Conservation (phyloP, 2,113 vertebrate genomes). For the Dipodomys spectabilis region DNA sequence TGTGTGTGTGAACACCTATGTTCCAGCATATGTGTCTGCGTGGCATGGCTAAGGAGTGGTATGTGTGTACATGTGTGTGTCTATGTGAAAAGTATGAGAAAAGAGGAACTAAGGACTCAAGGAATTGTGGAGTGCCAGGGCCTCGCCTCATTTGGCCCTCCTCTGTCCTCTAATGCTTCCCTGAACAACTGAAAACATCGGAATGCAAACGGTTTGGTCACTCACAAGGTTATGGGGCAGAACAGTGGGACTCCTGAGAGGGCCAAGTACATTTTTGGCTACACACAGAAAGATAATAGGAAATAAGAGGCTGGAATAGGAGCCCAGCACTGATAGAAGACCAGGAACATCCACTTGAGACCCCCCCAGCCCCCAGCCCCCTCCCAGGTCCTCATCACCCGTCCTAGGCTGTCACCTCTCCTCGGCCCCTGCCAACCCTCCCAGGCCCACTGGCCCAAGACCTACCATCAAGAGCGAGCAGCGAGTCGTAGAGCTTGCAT, state of each 20-base stretch:
- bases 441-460: rapidly evolving
- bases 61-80: neutral
- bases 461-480: slow-evolving; percentile 96
- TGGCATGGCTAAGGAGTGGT: neutral
- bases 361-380: neutral
- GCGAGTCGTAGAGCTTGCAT: slow-evolving; percentile 97
- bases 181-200: neutral
- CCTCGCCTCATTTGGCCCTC: neutral
- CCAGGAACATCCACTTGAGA: neutral
- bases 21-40: neutral
- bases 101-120: neutral
- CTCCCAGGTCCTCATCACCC: no score
- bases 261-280: neutral
- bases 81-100: neutral
- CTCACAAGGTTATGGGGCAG: neutral
- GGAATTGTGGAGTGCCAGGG: neutral
- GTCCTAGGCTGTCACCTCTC: no score
- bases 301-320: neutral
- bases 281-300: neutral
- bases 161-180: neutral
- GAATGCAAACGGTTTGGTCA: neutral
- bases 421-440: no score
- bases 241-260: neutral
- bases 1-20: no score
- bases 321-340: neutral